phyloP scores from a whole-genome alignment of 2,113 vertebrate genomes.

The Hyla sarda region DNA sequence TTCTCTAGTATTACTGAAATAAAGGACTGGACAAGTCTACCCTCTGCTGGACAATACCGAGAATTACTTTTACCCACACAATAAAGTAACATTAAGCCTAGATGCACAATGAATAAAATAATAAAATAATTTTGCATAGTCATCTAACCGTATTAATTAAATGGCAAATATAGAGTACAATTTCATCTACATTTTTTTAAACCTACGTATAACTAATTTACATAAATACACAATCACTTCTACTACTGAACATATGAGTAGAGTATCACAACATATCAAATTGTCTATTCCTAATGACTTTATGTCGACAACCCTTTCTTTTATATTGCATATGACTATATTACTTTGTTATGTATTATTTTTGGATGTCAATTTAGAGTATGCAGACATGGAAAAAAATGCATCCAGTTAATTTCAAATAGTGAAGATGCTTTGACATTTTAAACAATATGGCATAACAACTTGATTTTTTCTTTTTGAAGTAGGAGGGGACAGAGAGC shows the following conservation, averaged over 20 bases:
- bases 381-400: too few relatives aligned
- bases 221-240: not conserved
- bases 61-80: not conserved
- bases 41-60: slow-evolving; percentile 66
- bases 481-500: too few relatives aligned
- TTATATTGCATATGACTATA: too few relatives aligned
- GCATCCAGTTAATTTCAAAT: too few relatives aligned
- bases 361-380: too few relatives aligned
- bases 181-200: not conserved
- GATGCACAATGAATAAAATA: not conserved
- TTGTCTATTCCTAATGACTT: not conserved
- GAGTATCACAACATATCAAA: not conserved
- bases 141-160: not conserved
- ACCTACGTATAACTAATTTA: not conserved
- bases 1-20: slow-evolving; percentile 64
- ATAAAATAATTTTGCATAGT: not conserved
- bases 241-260: not conserved
- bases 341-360: too few relatives aligned
- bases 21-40: slow-evolving; percentile 72
- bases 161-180: not conserved
- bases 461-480: too few relatives aligned
- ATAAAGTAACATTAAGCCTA: too few relatives aligned
- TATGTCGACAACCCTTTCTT: not conserved
- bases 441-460: too few relatives aligned
- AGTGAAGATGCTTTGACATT: too few relatives aligned